Evolutionary conservation across 1,140 invertebrate genomes (phyloP).

Genomic region (Anoplolepis gracilipes): DNA sequence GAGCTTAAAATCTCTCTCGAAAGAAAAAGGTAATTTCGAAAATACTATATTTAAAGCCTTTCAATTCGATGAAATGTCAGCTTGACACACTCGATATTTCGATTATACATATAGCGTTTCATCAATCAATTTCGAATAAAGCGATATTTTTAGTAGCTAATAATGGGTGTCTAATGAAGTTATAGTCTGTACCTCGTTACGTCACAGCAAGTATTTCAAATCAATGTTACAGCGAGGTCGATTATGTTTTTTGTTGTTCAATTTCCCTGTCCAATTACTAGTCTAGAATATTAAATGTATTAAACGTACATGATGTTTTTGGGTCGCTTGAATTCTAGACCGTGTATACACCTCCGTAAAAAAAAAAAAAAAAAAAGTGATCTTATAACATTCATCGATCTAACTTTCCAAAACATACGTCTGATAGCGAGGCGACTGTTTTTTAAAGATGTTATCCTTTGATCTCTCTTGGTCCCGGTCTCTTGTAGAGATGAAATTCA

Average conservation of each 20-base stretch:
- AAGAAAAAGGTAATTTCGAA: neutral
- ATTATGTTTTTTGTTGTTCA: neutral
- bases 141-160: neutral
- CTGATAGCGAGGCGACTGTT: neutral
- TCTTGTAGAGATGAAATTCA: neutral
- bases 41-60: neutral
- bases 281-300: neutral
- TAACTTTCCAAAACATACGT: slow-evolving; percentile 36
- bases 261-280: neutral
- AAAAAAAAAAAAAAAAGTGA: neutral
- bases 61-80: slow-evolving; percentile 7
- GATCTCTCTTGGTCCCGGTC: neutral
- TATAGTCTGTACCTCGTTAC: neutral
- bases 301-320: slow-evolving; percentile 4
- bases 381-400: slow-evolving; percentile 2
- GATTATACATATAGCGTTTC: neutral
- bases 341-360: neutral
- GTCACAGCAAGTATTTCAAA: slow-evolving; percentile 6
- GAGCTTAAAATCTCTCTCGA: neutral
- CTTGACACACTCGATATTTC: neutral
- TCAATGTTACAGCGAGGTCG: neutral
- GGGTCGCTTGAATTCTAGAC: neutral
- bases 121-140: slow-evolving; percentile 43
- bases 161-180: slow-evolving; percentile 49
- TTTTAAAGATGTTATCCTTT: neutral